Evolutionary conservation across 2,888 invertebrate genomes (phyloP).

Genomic region (Drosophila kuntzei): DNA sequence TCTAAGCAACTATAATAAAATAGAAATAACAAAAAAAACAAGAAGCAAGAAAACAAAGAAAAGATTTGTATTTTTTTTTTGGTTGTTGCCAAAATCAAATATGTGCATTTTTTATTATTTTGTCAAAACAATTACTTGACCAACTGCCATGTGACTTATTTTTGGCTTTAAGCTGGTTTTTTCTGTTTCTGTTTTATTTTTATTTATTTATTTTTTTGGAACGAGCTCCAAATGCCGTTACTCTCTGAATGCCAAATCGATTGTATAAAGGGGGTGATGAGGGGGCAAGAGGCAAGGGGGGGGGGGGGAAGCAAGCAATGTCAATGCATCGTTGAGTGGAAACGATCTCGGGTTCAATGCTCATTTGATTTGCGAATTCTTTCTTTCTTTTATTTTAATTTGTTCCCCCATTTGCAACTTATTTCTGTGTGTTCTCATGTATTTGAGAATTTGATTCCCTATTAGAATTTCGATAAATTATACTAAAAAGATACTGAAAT

Average conservation of each 20-base stretch:
- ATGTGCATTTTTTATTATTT: too few species aligned
- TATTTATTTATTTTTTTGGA: neutral
- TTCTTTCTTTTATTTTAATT: neutral
- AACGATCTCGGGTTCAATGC: conserved; percentile 51
- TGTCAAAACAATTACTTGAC: too few species aligned
- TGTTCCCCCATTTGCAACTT: neutral
- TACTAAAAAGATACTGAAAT: too few species aligned
- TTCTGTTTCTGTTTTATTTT: neutral
- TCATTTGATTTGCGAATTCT: conserved; percentile 55
- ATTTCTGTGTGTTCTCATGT: neutral
- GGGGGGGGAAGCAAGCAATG: conserved; percentile 28
- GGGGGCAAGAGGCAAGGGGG: neutral
- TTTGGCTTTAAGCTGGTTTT: conserved; percentile 20
- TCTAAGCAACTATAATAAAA: too few species aligned
- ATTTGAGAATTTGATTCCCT: too few species aligned
- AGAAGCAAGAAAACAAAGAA: too few species aligned
- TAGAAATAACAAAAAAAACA: too few species aligned
- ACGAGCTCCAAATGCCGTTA: conserved; percentile 64
- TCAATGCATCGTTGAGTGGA: conserved; percentile 61
- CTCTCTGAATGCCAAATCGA: conserved; percentile 3
- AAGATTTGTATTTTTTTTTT: too few species aligned
- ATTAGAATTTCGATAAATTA: too few species aligned
- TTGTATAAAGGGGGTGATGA: neutral
- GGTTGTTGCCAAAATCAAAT: too few species aligned
- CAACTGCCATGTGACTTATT: conserved; percentile 42